Conservation (phyloP, 2,797 vertebrate species). For the Melanotaenia nigrans region DNA sequence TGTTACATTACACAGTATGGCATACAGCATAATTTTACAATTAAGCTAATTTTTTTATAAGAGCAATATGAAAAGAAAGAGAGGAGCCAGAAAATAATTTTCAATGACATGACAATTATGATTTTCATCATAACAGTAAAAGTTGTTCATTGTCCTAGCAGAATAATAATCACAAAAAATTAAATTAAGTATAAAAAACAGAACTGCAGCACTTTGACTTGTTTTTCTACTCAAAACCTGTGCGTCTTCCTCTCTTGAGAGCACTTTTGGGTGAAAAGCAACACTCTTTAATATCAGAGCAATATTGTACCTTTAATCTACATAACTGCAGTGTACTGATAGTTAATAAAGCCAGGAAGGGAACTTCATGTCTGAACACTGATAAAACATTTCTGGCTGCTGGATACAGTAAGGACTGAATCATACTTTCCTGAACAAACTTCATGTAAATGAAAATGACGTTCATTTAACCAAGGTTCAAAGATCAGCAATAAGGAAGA, state of each 20-base stretch:
- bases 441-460: slow-evolving; percentile 35
- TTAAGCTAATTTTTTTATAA: slow-evolving; percentile 80
- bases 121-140: slow-evolving; percentile 48
- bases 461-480: slow-evolving; percentile 24
- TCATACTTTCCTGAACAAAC: slow-evolving; percentile 39
- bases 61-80: slow-evolving; percentile 63
- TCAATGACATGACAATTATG: slow-evolving; percentile 47
- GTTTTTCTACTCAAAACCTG: slow-evolving; percentile 30
- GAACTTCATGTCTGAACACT: slow-evolving; percentile 26
- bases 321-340: slow-evolving; percentile 22
- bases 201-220: slow-evolving; percentile 38
- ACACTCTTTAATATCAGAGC: slow-evolving; percentile 36
- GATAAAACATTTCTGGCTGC: slow-evolving; percentile 24
- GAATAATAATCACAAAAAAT: slow-evolving; percentile 44
- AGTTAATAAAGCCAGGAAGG: slow-evolving; percentile 29
- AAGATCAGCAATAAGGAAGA: slow-evolving; percentile 38
- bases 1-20: slow-evolving; percentile 84
- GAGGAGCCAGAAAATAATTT: slow-evolving; percentile 50
- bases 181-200: slow-evolving; percentile 40
- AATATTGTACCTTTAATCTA: slow-evolving; percentile 66
- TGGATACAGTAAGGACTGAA: slow-evolving; percentile 27
- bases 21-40: slow-evolving; percentile 81
- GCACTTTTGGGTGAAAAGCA: slow-evolving; percentile 47
- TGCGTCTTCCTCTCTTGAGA: slow-evolving; percentile 23
- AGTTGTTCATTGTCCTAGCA: slow-evolving; percentile 60